Evolutionary conservation across 2,113 vertebrate species (phyloP), one percentile per base, ranked within the genome.

Genomic region (Neogobius melanostomus): DNA sequence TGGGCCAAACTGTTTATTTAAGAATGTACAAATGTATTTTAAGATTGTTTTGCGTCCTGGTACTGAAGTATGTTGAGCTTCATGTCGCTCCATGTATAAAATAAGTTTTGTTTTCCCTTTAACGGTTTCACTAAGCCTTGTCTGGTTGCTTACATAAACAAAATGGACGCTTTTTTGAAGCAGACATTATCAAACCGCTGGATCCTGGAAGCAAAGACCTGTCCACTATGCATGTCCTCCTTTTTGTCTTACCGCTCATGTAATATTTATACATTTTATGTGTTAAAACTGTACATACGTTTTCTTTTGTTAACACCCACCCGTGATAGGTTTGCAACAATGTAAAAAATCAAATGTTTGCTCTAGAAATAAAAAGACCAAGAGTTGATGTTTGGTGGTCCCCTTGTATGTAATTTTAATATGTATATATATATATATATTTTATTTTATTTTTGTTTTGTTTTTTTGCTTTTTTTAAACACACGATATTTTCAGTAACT

Each of bases 291-390:
- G 96, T 97, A 98, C 96, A 98, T 94, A 94, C 79, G 28, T 66
- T 65, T 66, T 44, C 70, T 95, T 94, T 95, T 92, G 90, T 95
- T 95, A 94, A 95, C 93, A 94, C 94, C 93, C 94, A 94, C 82
- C 86, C 86, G 94, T 98, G 94, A 94, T 96, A 95, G 94, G 95
- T 97, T 96, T 97, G 95, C 95, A 95, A 94, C 94, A 88, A 91
- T 89, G 91, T 85, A 89, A 92, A n/a, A 87, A 92, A 87, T 36
- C 84, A 86, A 80, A 91, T 91, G 95, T 98, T 97, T 97, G 95
- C 95, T 94, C 93, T 95, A 94, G 94, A 95, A 94, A 88, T 95
- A 96, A 95, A 92, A 85, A 78, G 82, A 90, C 74, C 89, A 72
- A 86, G 86, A 91, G 72, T 73, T 70, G 63, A 70, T 59, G 52